Percentiles rank a stretch among this genome's conserved stretches.
Evolutionary conservation across 1,140 invertebrate species (phyloP).

Genomic region (Drosophila pectinifera): DNA sequence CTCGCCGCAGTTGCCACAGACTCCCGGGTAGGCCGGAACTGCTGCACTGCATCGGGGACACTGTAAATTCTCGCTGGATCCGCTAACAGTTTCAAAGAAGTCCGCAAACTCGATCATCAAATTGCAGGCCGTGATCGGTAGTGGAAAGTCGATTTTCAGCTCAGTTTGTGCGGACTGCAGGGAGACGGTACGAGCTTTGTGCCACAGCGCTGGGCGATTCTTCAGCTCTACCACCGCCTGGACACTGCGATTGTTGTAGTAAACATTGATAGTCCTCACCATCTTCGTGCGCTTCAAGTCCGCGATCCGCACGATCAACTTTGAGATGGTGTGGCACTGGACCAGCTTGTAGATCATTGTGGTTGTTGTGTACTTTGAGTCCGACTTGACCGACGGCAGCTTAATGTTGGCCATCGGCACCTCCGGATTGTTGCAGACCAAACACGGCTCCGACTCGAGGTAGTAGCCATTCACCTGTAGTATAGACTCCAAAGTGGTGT

Average conservation of each 20-base stretch:
- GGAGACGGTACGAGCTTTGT: constrained; percentile 96
- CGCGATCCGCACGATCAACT: constrained; percentile 95
- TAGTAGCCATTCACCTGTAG: constrained; percentile 98
- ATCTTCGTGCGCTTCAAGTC: constrained; percentile 98
- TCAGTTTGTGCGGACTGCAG: constrained; percentile 96
- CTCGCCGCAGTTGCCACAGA: constrained; percentile 98
- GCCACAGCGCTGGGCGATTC: constrained; percentile 95
- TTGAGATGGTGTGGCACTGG: constrained; percentile 97
- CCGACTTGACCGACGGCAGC: constrained; percentile 96
- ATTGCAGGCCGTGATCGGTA: constrained; percentile 98
- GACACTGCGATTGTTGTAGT: constrained; percentile 98
- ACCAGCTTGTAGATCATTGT: constrained; percentile 98
- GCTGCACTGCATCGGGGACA: constrained; percentile 98
- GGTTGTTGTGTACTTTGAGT: constrained; percentile 98
- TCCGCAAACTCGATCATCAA: constrained; percentile 99
- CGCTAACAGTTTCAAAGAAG: constrained; percentile 96
- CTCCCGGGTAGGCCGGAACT: constrained; percentile 98
- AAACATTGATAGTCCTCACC: constrained; percentile 98
- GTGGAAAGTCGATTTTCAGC: constrained; percentile 96
- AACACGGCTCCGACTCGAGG: constrained; percentile 97
- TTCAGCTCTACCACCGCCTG: constrained; percentile 98
- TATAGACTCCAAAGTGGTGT: constrained; percentile 95
- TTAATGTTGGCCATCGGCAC: constrained; percentile 96
- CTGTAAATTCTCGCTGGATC: constrained; percentile 95
- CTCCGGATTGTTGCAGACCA: constrained; percentile 99